Percentiles rank a stretch among this genome's conserved stretches.
These are phyloP conservation scores for Arrhopalites spinosus DNA, from an alignment of 2,888 invertebrate genomes.

Conservation along the genomic window DNA sequence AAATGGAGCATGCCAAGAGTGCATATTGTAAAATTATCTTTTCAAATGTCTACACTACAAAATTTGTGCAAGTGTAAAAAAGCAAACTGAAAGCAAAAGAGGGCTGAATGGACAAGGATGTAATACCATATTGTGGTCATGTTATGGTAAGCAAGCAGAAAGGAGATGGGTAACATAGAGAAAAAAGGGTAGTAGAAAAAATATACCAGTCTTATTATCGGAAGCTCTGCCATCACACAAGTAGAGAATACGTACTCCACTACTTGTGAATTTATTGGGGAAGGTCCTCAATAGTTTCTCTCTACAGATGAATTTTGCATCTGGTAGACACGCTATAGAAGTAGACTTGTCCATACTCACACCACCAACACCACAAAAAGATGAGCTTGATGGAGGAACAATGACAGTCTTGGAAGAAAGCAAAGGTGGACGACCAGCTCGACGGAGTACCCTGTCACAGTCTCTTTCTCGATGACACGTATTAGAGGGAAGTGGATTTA, in stretches of 20 bases:
- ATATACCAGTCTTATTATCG: slow-evolving; percentile 53
- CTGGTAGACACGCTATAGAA: slow-evolving; percentile 53
- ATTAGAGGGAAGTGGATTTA: slow-evolving; percentile 28
- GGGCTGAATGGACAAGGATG: too few species aligned
- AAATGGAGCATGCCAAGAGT: background rate
- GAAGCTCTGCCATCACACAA: slow-evolving; percentile 48
- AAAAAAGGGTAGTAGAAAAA: background rate
- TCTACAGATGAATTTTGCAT: slow-evolving; percentile 52
- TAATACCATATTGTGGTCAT: background rate
- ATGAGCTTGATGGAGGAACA: slow-evolving; percentile 42
- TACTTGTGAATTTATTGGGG: slow-evolving; percentile 53
- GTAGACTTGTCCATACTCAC: slow-evolving; percentile 43
- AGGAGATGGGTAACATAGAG: too few species aligned
- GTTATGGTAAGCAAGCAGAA: too few species aligned
- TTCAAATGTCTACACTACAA: too few species aligned
- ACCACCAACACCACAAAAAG: slow-evolving; percentile 36
- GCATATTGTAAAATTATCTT: too few species aligned
- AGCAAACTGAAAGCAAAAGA: too few species aligned
- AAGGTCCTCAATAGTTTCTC: slow-evolving; percentile 50
- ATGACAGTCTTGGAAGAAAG: slow-evolving; percentile 53
- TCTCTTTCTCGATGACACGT: slow-evolving; percentile 22
- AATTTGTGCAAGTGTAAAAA: too few species aligned
- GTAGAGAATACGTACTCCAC: slow-evolving; percentile 54
- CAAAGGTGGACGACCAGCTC: slow-evolving; percentile 48
- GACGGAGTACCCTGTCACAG: slow-evolving; percentile 38